A percentile compares a stretch with the other conserved stretches of the same genome.
These are phyloP conservation scores for Fragariocoptes setiger DNA, from an alignment of 1,140 invertebrate species.

Conservation along the genomic window DNA sequence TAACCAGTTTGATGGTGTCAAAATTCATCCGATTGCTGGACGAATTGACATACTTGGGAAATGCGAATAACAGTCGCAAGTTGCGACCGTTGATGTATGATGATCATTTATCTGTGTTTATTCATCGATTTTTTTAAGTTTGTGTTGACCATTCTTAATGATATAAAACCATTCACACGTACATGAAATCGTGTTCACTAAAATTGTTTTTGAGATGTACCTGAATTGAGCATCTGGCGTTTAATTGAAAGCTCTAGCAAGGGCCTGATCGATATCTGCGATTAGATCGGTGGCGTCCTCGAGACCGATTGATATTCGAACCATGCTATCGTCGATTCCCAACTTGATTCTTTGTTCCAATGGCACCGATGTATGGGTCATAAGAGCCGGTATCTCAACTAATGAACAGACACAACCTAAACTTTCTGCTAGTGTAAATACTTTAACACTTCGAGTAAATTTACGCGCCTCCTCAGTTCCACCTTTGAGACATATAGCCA, in stretches of 20 bases:
- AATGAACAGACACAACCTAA: slow-evolving; percentile 82
- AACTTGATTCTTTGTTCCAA: slow-evolving; percentile 31
- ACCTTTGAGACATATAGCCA: slow-evolving; percentile 57
- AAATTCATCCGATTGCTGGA: background rate
- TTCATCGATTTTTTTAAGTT: too few species aligned
- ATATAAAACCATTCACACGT: too few species aligned
- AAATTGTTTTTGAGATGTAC: too few species aligned
- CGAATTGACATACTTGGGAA: too few species aligned
- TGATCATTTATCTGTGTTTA: too few species aligned
- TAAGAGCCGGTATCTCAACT: slow-evolving; percentile 26
- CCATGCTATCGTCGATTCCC: slow-evolving; percentile 52
- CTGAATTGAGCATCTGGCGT: too few species aligned
- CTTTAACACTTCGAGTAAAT: slow-evolving; percentile 41
- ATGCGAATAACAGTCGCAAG: too few species aligned
- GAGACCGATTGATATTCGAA: slow-evolving; percentile 65
- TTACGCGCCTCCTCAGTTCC: slow-evolving; percentile 35
- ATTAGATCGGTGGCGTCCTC: slow-evolving; percentile 60
- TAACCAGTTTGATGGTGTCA: background rate
- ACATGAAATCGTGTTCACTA: too few species aligned
- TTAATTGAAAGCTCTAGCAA: slow-evolving; percentile 15
- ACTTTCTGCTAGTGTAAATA: slow-evolving; percentile 72
- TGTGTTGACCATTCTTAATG: too few species aligned
- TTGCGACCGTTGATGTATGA: too few species aligned
- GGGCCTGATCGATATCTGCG: slow-evolving; percentile 48
- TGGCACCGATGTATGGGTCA: slow-evolving; percentile 19